Evolutionary conservation across 2,797 vertebrate genomes (phyloP), one percentile per base, ranked within the genome.

Genomic region (Chaenodraco wilsoni): DNA sequence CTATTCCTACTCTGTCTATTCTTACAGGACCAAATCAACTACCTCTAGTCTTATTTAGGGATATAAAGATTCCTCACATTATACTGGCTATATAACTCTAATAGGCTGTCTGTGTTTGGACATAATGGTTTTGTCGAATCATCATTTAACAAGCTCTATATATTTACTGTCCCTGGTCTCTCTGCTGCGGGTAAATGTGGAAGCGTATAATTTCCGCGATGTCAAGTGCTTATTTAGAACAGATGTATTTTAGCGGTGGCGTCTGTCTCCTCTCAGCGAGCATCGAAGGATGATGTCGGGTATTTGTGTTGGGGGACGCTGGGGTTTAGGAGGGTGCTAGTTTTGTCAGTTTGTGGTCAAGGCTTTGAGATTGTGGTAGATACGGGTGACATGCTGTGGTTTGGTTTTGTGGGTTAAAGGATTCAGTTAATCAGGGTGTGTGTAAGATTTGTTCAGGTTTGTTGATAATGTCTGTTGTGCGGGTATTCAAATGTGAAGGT

Each of bases 211-310:
- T 92, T 93, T 90, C 86, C 69, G 23, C 85, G 76, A 89, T 93
- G 90, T 88, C 86, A 79, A 83, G 85, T 92, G 87, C 86, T 91
- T 92, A 93, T 94, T 94, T 90, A 71, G 90, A 91, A 89, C 92
- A 93, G 84, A 93, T 95, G 92, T 92, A 90, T 88, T 91, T 86
- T 79, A 75, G 85, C 74, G 79, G 81, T 79, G 91, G 84, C 83
- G 84, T 92, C 89, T 90, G 89, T 89, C 87, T 92, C 84, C 83
- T 81, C 82, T 81, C 86, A 57, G 71, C 48, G 81, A 79, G 74
- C 84, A 85, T 90, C 86, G 74, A 76, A 48, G 75, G 60, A 41
- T 61, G 70, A 79, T 85, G 82, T 73, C 21, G 78, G 85, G 75
- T 69, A 84, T 87, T 87, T 81, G 78, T 81, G 72, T 78, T 15